Percentiles rank a stretch among this genome's conserved stretches.
Conservation (phyloP, 2,797 vertebrate genomes). For the Sus cebifrons region DNA sequence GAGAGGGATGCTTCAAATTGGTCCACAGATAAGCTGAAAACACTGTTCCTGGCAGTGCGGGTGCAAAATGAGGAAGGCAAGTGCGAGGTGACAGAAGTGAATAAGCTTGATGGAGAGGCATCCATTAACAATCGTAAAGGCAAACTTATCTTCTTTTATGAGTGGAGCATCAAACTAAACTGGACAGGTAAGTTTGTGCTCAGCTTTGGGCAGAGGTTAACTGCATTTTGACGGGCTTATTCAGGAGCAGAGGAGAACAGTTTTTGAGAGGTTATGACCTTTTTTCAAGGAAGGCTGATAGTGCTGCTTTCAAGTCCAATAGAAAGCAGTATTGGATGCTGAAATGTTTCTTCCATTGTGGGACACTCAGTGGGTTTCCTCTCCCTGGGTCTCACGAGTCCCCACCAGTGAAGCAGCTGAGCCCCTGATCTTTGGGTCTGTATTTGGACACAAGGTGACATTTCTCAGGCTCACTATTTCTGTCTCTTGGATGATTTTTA, state of each 20-base stretch:
- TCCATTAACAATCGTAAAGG: conserved; percentile 99
- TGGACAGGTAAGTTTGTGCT: conserved; percentile 94
- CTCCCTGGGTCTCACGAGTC: neutral
- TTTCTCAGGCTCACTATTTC: neutral
- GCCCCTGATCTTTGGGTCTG: neutral
- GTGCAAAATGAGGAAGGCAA: conserved; percentile 94
- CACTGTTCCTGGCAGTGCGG: conserved; percentile 93
- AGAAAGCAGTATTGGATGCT: neutral
- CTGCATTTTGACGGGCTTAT: neutral
- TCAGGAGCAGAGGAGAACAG: neutral
- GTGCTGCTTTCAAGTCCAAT: neutral
- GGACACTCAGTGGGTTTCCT: neutral
- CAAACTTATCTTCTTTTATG: conserved; percentile 99
- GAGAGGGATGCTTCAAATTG: conserved; percentile 98
- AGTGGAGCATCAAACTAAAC: conserved; percentile 96
- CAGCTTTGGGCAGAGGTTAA: neutral
- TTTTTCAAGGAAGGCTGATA: neutral
- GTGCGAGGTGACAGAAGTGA: conserved; percentile 97
- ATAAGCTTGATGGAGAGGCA: conserved; percentile 96
- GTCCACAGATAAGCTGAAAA: conserved; percentile 97
- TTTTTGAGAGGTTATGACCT: neutral
- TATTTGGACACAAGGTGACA: neutral
- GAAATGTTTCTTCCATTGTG: neutral
- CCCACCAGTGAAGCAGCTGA: neutral
- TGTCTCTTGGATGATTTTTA: conserved; percentile 14